Base-by-base conservation (phyloP, 2,797 vertebrate genomes). In the Botia kubotai region DNA sequence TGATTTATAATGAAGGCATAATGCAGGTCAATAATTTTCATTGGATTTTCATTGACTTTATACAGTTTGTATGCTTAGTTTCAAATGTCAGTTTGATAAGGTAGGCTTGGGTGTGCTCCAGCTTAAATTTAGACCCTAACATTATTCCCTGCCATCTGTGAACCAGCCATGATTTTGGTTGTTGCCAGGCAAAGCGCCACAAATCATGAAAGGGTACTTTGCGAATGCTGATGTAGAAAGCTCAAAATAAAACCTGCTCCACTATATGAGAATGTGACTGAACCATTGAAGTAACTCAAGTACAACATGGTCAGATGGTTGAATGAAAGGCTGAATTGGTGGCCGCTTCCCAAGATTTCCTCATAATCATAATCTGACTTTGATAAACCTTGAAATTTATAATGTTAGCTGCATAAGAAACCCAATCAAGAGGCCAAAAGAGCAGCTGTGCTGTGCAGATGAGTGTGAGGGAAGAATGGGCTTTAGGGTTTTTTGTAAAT, bases 221-320 rank as follows among this genome's bases (percentile, higher is more conserved):
- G 70, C 0, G 19, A 58, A 80, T 60, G 4, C 53, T 82, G 82
- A 78, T 0, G 1, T 73, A 82, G 69, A 43, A 70, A 53, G 26
- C 48, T 73, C 53, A 57, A 66, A 55, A 70, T 69, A 63, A 50
- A 78, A 83, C 79, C 80, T 83, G 77, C 11, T 3, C 46, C 69
- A 55, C n/a, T 82, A 60, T 74, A 82, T 87, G 75, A 80, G 33
- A 76, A 67, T 48, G 65, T 72, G 77, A 17, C 75, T 75, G 66
- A 36, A 66, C 62, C 62, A 76, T 33, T 21, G 29, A 66, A 66
- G 10, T 69, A 68, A 77, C 66, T 69, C 66, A 6, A 68, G 63
- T 33, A 57, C 16, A 43, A 77, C 53, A 33, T 60, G 66, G 66
- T 77, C 53, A 77, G 39, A 69, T 48, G 53, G 39, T 77, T 53